phyloP scores from a whole-genome alignment of 2,888 invertebrate genomes.

The Epistrophe eligans region DNA sequence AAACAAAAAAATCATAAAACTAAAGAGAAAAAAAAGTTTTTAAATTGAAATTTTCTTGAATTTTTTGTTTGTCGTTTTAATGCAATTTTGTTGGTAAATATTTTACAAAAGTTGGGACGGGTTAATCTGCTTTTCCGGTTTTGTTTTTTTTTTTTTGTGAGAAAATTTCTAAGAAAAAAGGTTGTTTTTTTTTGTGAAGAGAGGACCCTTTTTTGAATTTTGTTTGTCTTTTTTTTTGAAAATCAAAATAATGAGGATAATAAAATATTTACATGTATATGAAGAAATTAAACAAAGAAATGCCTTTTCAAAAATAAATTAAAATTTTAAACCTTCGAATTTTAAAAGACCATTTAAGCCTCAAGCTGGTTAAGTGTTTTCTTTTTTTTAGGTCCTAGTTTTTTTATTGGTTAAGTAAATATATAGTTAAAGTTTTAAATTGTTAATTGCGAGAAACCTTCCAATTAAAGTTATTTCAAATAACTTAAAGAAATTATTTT shows the following conservation, averaged over 20 bases:
- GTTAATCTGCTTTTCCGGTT: slow-evolving; percentile 84
- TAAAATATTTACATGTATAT: slow-evolving; percentile 71
- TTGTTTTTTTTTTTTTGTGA: slow-evolving; percentile 78
- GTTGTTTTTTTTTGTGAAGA: slow-evolving; percentile 67
- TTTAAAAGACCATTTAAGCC: slow-evolving; percentile 41
- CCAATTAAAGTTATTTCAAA: too few species aligned
- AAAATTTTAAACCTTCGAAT: slow-evolving; percentile 9
- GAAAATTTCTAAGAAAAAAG: slow-evolving; percentile 64
- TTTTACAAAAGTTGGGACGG: slow-evolving; percentile 83
- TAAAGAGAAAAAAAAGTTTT: slow-evolving; percentile 21
- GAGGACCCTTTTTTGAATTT: slow-evolving; percentile 72
- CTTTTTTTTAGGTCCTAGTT: background rate
- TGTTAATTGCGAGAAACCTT: too few species aligned
- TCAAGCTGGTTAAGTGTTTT: slow-evolving; percentile 9
- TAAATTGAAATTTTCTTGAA: slow-evolving; percentile 58
- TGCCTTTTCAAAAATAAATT: slow-evolving; percentile 55
- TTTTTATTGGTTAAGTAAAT: background rate
- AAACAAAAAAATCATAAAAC: slow-evolving; percentile 37
- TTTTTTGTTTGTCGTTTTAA: slow-evolving; percentile 65
- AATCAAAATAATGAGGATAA: slow-evolving; percentile 58
- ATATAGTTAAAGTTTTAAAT: too few species aligned
- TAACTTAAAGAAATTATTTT: too few species aligned
- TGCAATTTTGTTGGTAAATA: slow-evolving; percentile 76
- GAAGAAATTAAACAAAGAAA: slow-evolving; percentile 53
- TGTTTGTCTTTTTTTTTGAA: slow-evolving; percentile 46